A percentile compares a stretch with the other conserved stretches of the same genome.
phyloP scores from a whole-genome alignment of 53 echinoderm and acorn worm species.

The Luidia sarsii region DNA sequence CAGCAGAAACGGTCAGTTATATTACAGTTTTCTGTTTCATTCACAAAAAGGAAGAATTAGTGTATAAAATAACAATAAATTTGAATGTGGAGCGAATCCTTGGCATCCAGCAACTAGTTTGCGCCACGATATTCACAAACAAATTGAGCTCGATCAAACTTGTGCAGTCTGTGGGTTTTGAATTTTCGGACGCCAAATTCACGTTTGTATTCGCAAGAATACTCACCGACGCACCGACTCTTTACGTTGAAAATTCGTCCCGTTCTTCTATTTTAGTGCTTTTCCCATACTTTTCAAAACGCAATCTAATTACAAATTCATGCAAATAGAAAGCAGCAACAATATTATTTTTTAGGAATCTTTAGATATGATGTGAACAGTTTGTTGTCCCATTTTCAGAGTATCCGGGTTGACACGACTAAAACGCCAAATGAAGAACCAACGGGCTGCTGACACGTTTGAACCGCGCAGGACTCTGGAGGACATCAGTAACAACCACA shows the following conservation, averaged over 20 bases:
- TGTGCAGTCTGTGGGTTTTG: no score
- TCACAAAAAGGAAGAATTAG: no score
- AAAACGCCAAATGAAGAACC: neutral
- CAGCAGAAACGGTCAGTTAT: neutral
- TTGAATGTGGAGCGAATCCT: no score
- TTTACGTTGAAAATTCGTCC: neutral
- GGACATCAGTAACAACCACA: neutral
- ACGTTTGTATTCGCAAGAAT: no score
- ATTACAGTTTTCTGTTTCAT: neutral
- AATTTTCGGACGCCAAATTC: no score
- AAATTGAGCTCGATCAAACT: neutral
- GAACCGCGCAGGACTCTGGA: neutral
- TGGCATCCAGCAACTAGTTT: neutral
- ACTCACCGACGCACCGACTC: neutral
- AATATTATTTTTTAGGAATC: neutral
- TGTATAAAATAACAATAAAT: neutral
- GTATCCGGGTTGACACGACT: neutral
- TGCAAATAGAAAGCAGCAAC: no score
- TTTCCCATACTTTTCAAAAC: neutral
- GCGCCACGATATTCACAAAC: neutral
- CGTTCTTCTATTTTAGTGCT: neutral
- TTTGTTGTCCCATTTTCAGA: neutral
- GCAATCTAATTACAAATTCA: no score
- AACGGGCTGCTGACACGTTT: neutral
- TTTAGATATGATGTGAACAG: neutral